Evolutionary conservation across 2,888 invertebrate species (phyloP).

Genomic region (Dasypolia templi): DNA sequence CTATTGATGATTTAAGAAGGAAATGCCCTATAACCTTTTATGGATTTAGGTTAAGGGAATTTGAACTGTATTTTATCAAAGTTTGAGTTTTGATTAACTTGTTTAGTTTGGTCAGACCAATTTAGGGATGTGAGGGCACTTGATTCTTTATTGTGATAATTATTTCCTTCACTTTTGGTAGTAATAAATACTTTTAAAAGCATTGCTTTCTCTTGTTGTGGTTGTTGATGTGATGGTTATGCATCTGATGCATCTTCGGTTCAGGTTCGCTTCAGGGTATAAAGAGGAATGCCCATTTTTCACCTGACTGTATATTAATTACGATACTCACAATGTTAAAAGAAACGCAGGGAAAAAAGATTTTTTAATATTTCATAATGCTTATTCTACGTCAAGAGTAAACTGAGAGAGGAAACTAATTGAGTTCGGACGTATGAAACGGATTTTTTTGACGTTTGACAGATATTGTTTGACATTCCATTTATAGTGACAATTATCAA

Average conservation of each 20-base stretch:
- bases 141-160: slow-evolving; percentile 17
- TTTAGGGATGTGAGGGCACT: not conserved
- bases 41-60: slow-evolving; percentile 5
- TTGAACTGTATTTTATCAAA: not conserved
- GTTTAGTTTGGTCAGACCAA: not conserved
- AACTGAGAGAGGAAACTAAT: no score
- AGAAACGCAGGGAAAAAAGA: no score
- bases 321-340: no score
- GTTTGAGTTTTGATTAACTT: not conserved
- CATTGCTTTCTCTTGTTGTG: not conserved
- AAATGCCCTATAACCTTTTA: slow-evolving; percentile 58
- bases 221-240: not conserved
- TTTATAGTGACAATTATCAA: no score
- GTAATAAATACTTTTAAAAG: not conserved
- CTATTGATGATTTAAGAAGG: slow-evolving; percentile 74
- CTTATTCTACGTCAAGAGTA: no score
- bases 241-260: not conserved
- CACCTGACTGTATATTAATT: no score
- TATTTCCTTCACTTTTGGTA: slow-evolving; percentile 21
- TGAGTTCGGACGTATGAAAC: no score
- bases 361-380: no score
- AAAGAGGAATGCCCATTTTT: no score
- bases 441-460: no score
- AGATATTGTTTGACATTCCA: no score
- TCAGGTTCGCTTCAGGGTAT: not conserved